Conservation (phyloP, 2,797 vertebrate genomes). For the Rhabdophis nuchalis region DNA sequence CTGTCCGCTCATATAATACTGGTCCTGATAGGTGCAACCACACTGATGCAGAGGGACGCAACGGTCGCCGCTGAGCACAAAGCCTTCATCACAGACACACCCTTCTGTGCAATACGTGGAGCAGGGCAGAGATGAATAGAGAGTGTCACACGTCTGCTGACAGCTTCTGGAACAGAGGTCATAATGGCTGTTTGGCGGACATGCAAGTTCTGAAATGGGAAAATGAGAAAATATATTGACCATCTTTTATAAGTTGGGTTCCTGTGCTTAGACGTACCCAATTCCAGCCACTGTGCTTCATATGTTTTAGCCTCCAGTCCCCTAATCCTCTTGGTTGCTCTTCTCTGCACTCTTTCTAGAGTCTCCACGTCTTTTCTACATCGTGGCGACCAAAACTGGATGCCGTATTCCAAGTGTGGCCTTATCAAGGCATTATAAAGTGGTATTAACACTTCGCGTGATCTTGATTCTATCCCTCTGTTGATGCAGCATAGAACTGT, state of each 20-base stretch:
- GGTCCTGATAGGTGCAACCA: slow-evolving; percentile 72
- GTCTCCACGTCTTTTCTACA: too few species aligned
- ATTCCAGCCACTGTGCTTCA: too few species aligned
- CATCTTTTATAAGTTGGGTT: neutral
- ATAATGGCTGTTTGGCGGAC: slow-evolving; percentile 79
- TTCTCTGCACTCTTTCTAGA: too few species aligned
- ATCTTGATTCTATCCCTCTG: too few species aligned
- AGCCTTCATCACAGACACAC: slow-evolving; percentile 79
- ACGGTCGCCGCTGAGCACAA: slow-evolving; percentile 66
- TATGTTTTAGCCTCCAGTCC: too few species aligned
- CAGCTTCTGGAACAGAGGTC: slow-evolving; percentile 68
- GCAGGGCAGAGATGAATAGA: slow-evolving; percentile 57
- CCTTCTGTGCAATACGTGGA: slow-evolving; percentile 64
- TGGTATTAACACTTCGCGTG: too few species aligned
- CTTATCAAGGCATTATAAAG: too few species aligned
- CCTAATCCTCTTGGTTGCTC: too few species aligned
- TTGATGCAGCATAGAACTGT: too few species aligned
- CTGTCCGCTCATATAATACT: slow-evolving; percentile 52
- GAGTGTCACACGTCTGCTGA: slow-evolving; percentile 68
- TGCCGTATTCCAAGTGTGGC: too few species aligned
- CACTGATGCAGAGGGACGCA: slow-evolving; percentile 76
- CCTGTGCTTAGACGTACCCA: too few species aligned
- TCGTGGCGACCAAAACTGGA: too few species aligned
- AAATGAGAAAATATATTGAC: neutral
- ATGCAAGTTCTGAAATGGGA: slow-evolving; percentile 65